Evolutionary conservation across 2,113 vertebrate genomes (phyloP), one percentile per base, ranked within the genome.

Genomic region (Hystrix brachyura): DNA sequence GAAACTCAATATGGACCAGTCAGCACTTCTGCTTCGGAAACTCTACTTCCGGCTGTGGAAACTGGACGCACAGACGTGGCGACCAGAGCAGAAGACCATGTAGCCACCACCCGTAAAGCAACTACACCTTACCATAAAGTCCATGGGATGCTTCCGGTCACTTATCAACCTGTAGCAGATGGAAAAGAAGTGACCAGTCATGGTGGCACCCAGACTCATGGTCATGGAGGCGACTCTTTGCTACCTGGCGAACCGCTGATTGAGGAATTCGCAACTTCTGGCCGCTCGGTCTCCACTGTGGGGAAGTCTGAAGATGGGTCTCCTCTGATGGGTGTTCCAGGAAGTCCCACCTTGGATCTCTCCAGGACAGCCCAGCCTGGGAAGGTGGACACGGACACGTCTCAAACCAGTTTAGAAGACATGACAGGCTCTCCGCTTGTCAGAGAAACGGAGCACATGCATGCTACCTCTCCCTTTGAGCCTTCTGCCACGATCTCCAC

Each of bases 61-160:
- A 62, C 92, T 46, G 91, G 94, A 95, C 96, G 93, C 74, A 86
- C 87, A 0, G 65, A 17, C 38, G 21, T 53, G 88, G 19, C 11
- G 18, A n/a, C 4, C 0, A 1, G 12, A 0, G 0, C 0, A 12
- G 59, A 9, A 10, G 48, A 18, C 8, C 21, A 34, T 0, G 1
- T 0, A 0, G 12, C 84, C 29, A 18, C 90, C 43, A 32, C 69
- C 0, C 13, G 83, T 29, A 48, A 87, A 0, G 17, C 53, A 1
- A 43, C 23, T 17, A 2, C 11, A 3, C 2, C 95, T 32, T 25
- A n/a, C 18, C 90, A 13, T 25, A 2, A 59, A 7, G 12, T 91
- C 7, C 87, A 48, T 43, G 93, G 46, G 34, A 4, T 29, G 0
- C 25, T 18, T 62, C 69, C 84, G 25, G 32, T 90, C 96, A 43